Evolutionary conservation across 2,113 vertebrate genomes (phyloP).

Genomic region (Cathartes aura): DNA sequence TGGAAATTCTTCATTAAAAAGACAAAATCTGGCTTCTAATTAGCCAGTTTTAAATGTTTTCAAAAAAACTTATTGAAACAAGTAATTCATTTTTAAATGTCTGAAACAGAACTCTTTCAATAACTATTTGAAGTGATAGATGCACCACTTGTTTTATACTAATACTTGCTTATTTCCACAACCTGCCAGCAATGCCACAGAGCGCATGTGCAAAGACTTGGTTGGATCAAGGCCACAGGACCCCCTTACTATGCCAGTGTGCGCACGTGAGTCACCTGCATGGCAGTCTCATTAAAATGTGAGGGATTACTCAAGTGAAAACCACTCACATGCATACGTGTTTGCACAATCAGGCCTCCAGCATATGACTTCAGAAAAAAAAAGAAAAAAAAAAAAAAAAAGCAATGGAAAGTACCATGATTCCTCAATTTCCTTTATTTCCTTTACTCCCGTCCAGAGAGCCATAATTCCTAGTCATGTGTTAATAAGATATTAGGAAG

Average conservation of each 20-base stretch:
- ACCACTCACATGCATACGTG: not conserved
- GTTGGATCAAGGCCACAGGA: not conserved
- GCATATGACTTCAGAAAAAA: not conserved
- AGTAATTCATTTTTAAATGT: not conserved
- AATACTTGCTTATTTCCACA: not conserved
- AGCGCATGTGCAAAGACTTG: accelerated
- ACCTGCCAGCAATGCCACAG: not conserved
- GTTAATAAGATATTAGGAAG: constrained; percentile 27
- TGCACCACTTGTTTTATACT: not conserved
- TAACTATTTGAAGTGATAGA: not conserved
- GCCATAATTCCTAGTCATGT: constrained; percentile 34
- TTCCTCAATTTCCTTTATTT: constrained; percentile 10
- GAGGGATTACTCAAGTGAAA: not conserved
- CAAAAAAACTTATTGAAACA: not conserved
- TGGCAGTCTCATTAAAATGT: not conserved
- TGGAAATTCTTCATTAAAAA: not conserved
- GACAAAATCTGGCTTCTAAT: not conserved
- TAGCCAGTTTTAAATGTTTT: not conserved
- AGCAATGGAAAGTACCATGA: constrained; percentile 9
- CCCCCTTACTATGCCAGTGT: accelerated
- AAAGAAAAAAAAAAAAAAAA: not conserved
- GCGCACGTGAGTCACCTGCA: not conserved
- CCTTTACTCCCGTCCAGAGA: constrained; percentile 42
- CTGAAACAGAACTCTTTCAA: not conserved
- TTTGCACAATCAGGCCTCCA: constrained; percentile 23